Evolutionary conservation across 2,888 invertebrate species (phyloP), one percentile per base, ranked within the genome.

Genomic region (Drosophila tripunctata): DNA sequence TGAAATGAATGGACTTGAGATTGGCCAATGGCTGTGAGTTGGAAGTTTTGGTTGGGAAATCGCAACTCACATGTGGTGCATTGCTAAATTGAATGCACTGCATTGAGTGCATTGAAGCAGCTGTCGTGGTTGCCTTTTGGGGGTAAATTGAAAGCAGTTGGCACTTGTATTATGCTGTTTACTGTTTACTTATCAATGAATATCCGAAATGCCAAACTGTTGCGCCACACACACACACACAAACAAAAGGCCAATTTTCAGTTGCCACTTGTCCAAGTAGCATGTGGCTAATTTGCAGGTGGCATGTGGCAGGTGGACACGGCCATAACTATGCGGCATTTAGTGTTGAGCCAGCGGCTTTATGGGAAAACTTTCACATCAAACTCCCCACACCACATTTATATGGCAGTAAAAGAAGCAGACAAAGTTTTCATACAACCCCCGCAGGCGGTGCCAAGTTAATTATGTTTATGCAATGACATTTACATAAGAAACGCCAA

Each of bases 401-500:
- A 67, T 70, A 30, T 47, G 64, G 35, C 55, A 51, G 40, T 75
- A 61, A 69, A 63, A 60, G 67, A 75, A 63, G 50, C 2, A 27
- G n/a, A n/a, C n/a, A 27, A 27, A 27, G 27, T 27, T 74, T 72
- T 55, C 41, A 51, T 62, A 60, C 58, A 36, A 4, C 22, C 48
- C 52, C 73, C 77, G 57, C 62, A 57, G 65, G 77, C 33, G 64
- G 63, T 64, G 48, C 43, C 63, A 67, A 77, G 84, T 77, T 84
- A 81, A 81, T 81, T 87, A 77, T 79, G 74, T 76, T 81, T 76
- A 70, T 86, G 70, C 65, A 78, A 58, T 57, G 84, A 43, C 69
- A 87, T 87, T 80, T 77, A 54, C 81, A 87, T 81, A 65, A 70
- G 62, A 67, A 66, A 71, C 56, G 51, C 43, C 75, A 71, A 75